These are phyloP conservation scores for Archips crataeganus DNA, from an alignment of 2,888 invertebrate species.

Conservation along the genomic window DNA sequence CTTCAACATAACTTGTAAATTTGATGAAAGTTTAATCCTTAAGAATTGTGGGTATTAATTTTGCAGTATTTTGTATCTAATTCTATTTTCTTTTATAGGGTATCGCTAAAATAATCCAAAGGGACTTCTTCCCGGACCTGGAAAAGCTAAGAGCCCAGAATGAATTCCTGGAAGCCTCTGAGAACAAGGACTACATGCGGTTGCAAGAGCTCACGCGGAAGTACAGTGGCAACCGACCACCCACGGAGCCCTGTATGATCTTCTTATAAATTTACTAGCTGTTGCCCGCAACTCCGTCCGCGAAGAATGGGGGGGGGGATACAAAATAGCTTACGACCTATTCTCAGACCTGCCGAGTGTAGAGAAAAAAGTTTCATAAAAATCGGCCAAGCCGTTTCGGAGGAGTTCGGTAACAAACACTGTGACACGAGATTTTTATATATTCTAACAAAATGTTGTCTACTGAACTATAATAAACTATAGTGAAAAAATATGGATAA, in stretches of 20 bases:
- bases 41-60: not conserved
- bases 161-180: conserved; percentile 96
- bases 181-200: conserved; percentile 94
- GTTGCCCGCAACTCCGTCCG: no score
- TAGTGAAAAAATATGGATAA: no score
- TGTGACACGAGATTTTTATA: no score
- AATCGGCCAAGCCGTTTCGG: no score
- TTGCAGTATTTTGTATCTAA: not conserved
- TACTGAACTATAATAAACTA: no score
- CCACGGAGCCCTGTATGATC: conserved; percentile 86
- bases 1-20: not conserved
- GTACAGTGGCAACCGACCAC: conserved; percentile 90
- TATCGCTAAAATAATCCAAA: conserved; percentile 97
- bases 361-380: no score
- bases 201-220: conserved; percentile 94
- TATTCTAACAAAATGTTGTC: no score
- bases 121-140: conserved; percentile 98
- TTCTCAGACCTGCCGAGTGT: no score
- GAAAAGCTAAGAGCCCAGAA: conserved; percentile 96
- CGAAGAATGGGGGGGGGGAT: no score
- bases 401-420: no score
- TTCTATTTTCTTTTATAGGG: conserved; percentile 80
- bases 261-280: not conserved
- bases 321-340: no score
- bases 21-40: not conserved